Conservation (phyloP, 37 sponge, comb jelly and placozoan species). For the Beroe ovata region DNA sequence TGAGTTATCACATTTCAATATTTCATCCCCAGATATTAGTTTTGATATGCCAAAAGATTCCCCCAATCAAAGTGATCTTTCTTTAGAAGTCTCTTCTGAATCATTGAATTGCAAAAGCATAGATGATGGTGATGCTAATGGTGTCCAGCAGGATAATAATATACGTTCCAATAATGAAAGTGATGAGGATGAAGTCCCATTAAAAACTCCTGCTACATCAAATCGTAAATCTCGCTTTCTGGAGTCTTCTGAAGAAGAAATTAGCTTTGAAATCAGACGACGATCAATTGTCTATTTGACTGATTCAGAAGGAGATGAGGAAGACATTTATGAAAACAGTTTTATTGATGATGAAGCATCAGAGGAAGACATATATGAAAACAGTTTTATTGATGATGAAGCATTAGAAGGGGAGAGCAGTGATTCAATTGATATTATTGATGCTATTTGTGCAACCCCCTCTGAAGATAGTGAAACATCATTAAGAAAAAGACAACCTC, state of each 20-base stretch:
- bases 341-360: neutral
- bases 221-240: neutral
- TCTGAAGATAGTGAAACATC: neutral
- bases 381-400: conserved; percentile 63
- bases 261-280: neutral
- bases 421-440: too few relatives aligned
- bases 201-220: neutral
- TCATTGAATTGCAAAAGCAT: neutral
- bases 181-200: neutral
- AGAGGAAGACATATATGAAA: conserved; percentile 4
- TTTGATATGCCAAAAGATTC: conserved; percentile 11
- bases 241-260: conserved; percentile 15
- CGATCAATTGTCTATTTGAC: neutral
- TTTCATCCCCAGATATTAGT: conserved; percentile 11
- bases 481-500: too few relatives aligned
- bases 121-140: neutral
- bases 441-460: neutral
- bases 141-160: neutral
- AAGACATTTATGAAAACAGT: neutral
- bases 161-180: neutral
- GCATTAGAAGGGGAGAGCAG: neutral
- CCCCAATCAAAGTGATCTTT: neutral
- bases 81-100: neutral
- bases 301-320: neutral
- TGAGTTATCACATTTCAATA: neutral